phyloP scores from a whole-genome alignment of 2,113 vertebrate species.

The Scatophagus argus region DNA sequence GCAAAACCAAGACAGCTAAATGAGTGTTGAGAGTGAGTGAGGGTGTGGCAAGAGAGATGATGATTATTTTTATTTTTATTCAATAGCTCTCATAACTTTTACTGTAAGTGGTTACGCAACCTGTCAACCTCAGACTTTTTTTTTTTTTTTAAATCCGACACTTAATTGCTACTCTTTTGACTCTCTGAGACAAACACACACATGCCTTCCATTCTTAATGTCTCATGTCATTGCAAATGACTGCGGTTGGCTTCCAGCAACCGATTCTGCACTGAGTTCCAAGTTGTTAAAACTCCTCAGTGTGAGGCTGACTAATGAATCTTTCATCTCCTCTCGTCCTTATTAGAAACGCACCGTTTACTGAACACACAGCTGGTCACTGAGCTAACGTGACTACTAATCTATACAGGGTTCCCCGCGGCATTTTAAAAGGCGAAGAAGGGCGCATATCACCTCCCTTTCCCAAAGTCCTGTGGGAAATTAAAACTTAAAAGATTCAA shows the following conservation, averaged over 20 bases:
- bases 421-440: too few relatives aligned
- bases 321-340: neutral
- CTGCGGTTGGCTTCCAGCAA: neutral
- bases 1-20: neutral
- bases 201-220: neutral
- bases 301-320: neutral
- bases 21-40: neutral
- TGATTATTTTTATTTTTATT: neutral
- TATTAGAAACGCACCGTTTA: neutral
- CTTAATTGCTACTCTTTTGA: neutral
- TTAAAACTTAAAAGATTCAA: neutral
- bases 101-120: conserved; percentile 17
- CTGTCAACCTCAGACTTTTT: neutral
- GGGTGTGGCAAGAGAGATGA: conserved; percentile 16
- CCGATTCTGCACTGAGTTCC: neutral
- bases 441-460: neutral
- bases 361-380: neutral
- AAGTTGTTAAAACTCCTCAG: neutral
- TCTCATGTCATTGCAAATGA: conserved; percentile 6
- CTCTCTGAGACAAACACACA: neutral
- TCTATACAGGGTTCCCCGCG: neutral
- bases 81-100: conserved; percentile 16
- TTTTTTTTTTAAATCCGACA: too few relatives aligned
- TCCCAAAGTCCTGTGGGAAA: neutral
- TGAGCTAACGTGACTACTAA: neutral